phyloP scores from a whole-genome alignment of 2,888 invertebrate species.

The Hydrotaea diabolus region DNA sequence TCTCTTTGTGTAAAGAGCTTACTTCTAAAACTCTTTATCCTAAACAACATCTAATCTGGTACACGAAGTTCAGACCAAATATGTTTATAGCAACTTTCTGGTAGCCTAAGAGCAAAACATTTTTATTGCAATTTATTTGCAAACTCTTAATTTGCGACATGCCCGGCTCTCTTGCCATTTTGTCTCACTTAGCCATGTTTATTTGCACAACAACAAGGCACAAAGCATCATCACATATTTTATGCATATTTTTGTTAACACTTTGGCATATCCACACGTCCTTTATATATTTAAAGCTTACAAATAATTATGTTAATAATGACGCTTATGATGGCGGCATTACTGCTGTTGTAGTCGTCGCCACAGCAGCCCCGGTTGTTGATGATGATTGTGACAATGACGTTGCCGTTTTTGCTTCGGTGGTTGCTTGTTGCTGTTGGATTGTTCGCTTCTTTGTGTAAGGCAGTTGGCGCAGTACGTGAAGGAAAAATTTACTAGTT shows the following conservation, averaged over 20 bases:
- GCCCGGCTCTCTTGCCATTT: not conserved
- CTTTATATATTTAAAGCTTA: conserved; percentile 55
- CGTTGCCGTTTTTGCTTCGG: conserved; percentile 33
- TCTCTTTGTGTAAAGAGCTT: not conserved
- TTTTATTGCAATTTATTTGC: not conserved
- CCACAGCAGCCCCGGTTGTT: not conserved
- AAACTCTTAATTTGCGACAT: not conserved
- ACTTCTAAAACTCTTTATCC: not conserved
- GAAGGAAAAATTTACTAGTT: conserved; percentile 18
- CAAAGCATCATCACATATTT: conserved; percentile 56
- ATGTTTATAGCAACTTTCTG: too few species aligned
- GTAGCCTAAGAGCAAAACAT: too few species aligned
- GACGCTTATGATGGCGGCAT: conserved; percentile 54
- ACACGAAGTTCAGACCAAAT: conserved; percentile 42
- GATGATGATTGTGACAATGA: conserved; percentile 36
- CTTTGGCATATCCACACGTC: conserved; percentile 65
- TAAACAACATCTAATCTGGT: not conserved
- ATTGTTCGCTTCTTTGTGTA: too few species aligned
- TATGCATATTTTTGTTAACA: conserved; percentile 67
- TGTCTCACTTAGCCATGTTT: not conserved
- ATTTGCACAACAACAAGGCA: not conserved
- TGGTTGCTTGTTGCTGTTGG: not conserved
- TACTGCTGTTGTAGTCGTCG: not conserved
- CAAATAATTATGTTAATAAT: conserved; percentile 64
- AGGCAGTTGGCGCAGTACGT: not conserved